Evolutionary conservation across 2,113 vertebrate species (phyloP).

Genomic region (Chionodraco myersi): DNA sequence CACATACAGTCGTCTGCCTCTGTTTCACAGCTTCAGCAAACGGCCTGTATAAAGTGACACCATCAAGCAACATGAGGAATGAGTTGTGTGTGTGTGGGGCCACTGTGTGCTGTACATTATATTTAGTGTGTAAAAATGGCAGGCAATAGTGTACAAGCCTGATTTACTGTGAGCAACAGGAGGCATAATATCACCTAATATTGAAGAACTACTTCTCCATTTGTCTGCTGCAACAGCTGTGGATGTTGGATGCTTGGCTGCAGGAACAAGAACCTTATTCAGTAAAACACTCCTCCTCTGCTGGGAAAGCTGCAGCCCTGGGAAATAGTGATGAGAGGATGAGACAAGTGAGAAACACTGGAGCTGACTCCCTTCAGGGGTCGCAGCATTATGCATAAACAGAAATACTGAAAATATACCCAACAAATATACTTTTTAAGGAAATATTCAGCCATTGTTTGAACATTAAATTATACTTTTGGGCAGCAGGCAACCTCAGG

Average conservation of each 20-base stretch:
- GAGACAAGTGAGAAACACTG: slow-evolving; percentile 52
- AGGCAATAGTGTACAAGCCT: not conserved
- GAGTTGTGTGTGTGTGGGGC: not conserved
- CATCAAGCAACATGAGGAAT: not conserved
- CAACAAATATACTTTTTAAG: not conserved
- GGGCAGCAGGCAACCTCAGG: too few relatives aligned
- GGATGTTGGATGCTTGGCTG: slow-evolving; percentile 62
- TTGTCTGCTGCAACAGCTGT: slow-evolving; percentile 67
- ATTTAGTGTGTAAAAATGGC: slow-evolving; percentile 31
- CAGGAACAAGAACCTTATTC: slow-evolving; percentile 56
- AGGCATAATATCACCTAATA: slow-evolving; percentile 55
- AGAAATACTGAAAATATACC: slow-evolving; percentile 4
- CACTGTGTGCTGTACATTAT: not conserved
- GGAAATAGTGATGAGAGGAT: slow-evolving; percentile 48
- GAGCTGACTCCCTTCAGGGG: slow-evolving; percentile 51
- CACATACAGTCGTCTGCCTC: not conserved
- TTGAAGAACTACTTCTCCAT: slow-evolving; percentile 43
- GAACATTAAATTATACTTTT: not conserved
- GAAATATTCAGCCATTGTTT: not conserved
- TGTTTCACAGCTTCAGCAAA: not conserved
- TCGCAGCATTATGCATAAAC: not conserved
- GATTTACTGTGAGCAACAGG: slow-evolving; percentile 59
- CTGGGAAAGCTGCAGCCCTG: slow-evolving; percentile 39
- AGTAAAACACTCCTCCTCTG: slow-evolving; percentile 55
- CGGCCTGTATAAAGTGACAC: not conserved